These are phyloP conservation scores for Panthera tigris DNA, from an alignment of 2,113 vertebrate species.

Conservation along the genomic window DNA sequence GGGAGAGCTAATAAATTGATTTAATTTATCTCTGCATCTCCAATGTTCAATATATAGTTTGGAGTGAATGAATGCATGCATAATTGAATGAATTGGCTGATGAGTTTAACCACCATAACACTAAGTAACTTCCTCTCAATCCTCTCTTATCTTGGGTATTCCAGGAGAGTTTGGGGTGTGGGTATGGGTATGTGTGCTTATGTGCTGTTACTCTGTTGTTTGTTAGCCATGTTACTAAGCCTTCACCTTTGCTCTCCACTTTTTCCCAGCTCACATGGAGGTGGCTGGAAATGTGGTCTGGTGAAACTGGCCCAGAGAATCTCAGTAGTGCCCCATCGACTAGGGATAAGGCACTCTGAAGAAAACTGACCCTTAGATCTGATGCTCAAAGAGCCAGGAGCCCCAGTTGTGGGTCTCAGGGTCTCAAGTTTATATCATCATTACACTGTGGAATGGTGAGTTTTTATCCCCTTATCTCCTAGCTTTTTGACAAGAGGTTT, in stretches of 20 bases:
- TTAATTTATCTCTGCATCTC: conserved; percentile 8
- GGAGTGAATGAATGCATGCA: background rate
- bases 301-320: background rate
- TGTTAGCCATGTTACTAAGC: background rate
- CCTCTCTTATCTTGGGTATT: background rate
- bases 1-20: background rate
- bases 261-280: background rate
- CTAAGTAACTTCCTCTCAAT: background rate
- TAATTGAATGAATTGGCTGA: background rate
- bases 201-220: background rate
- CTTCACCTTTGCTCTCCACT: background rate
- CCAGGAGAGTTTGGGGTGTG: background rate
- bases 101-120: background rate
- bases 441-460: background rate
- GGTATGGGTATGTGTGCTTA: too few species aligned
- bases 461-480: background rate
- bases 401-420: background rate
- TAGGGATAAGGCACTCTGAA: background rate
- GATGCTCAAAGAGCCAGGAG: background rate
- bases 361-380: background rate
- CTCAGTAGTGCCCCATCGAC: background rate
- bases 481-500: background rate
- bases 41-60: background rate
- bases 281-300: background rate
- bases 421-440: background rate